A percentile compares a stretch with the other conserved stretches of the same genome.
Evolutionary conservation across 1,140 invertebrate species (phyloP).

Genomic region (Drosophila kurseongensis): DNA sequence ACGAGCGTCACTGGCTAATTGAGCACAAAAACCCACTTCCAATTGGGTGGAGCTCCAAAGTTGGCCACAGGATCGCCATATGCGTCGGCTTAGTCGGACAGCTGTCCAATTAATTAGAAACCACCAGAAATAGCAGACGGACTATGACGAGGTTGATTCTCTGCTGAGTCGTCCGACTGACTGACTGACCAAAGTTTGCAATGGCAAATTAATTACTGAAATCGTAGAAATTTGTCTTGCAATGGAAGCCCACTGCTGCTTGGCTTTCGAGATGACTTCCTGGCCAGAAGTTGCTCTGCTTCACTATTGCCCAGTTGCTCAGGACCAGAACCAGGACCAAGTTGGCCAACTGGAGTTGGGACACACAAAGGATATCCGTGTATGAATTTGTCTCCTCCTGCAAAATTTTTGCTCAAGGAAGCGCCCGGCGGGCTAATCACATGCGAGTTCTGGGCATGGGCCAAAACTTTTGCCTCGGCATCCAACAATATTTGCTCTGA

Average conservation of each 20-base stretch:
- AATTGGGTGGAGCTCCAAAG: constrained; percentile 46
- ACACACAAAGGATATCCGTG: constrained; percentile 72
- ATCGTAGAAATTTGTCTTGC: constrained; percentile 82
- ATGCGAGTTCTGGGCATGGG: constrained; percentile 19
- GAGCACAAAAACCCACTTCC: constrained; percentile 57
- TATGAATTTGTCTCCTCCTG: constrained; percentile 73
- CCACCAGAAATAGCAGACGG: constrained; percentile 50
- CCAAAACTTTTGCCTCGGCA: constrained; percentile 62
- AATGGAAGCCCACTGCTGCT: constrained; percentile 58
- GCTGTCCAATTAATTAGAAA: constrained; percentile 79
- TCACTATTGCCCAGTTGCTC: neutral
- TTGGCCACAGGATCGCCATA: constrained; percentile 54
- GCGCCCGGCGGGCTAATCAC: constrained; percentile 59
- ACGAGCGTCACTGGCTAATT: constrained; percentile 59
- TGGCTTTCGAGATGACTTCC: constrained; percentile 77
- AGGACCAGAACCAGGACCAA: neutral
- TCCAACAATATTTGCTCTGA: constrained; percentile 78
- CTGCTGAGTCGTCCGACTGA: too few species aligned
- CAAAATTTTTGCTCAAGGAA: constrained; percentile 75
- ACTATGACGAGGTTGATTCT: constrained; percentile 67
- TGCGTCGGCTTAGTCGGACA: constrained; percentile 57
- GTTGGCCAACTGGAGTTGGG: constrained; percentile 35
- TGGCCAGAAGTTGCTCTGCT: constrained; percentile 29
- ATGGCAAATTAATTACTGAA: constrained; percentile 82
- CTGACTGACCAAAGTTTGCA: constrained; percentile 70